Base-by-base conservation (phyloP, 2,797 vertebrate species). In the Rhadinocentrus ornatus region DNA sequence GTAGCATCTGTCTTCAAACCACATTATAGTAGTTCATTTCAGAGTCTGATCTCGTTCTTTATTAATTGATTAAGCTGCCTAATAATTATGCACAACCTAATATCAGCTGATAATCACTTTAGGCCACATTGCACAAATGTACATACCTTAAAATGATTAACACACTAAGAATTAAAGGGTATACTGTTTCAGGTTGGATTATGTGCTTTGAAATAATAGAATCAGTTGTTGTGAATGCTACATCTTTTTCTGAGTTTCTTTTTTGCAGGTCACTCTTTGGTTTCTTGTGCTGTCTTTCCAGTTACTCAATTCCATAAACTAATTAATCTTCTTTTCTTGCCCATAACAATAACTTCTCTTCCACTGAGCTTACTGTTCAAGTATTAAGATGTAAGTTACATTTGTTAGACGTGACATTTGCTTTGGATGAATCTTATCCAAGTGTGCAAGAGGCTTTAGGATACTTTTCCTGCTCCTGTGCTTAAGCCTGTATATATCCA, bases 401-500 rank as follows among this genome's bases (percentile, higher is more conserved):
- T 54, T 62, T 26, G 3, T 66, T 56, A 70, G 80, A 68, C 68
- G 58, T 44, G 66, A 58, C 77, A 20, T 22, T n/a, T 53, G 54
- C 66, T 61, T 50, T 4, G 39, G 41, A 65, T 44, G 10, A 67
- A 76, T 69, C 3, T 12, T 57, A 54, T 64, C 26, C 7, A 66
- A 56, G 52, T 73, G 55, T 62, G 66, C 12, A 29, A 12, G 34
- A 48, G 34, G 70, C 58, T 66, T 77, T 69, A 53, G 53, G 59
- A 79, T 71, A 26, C 58, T 69, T 26, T 64, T 41, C 50, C 44
- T 73, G 77, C 68, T 81, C 71, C 59, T 78, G 16, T 57, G 62
- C 69, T 67, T 72, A 69, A 82, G 62, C 67, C 50, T 20, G 15
- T 83, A 75, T 80, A 78, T 81, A 72, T 80, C 83, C 75, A 75